phyloP scores from a whole-genome alignment of 1,140 invertebrate genomes.

The Apis dorsata region DNA sequence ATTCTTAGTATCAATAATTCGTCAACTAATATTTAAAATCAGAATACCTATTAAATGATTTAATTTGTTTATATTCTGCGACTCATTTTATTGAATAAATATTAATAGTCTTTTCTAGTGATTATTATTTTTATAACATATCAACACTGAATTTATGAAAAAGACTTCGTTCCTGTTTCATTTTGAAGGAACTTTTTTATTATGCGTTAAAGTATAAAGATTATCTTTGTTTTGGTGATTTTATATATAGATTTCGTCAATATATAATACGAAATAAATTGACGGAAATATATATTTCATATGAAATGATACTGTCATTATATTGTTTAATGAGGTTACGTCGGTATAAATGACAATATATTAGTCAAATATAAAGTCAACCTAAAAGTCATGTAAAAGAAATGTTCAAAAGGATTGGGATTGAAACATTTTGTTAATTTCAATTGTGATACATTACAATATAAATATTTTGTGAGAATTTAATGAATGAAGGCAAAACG shows the following conservation, averaged over 20 bases:
- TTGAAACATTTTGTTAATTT: slow-evolving; percentile 24
- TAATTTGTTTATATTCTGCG: no score
- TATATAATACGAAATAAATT: neutral
- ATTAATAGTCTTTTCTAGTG: slow-evolving; percentile 7
- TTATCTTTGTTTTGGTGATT: slow-evolving; percentile 35
- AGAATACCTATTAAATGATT: no score
- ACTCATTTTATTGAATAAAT: no score
- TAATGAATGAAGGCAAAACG: slow-evolving; percentile 45
- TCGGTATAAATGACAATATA: slow-evolving; percentile 53
- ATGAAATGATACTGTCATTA: slow-evolving; percentile 31
- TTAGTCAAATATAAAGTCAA: slow-evolving; percentile 26
- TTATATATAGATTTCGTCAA: neutral
- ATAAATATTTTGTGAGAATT: slow-evolving; percentile 27
- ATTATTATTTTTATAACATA: slow-evolving; percentile 25
- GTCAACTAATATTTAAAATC: no score
- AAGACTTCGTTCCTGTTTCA: slow-evolving; percentile 18
- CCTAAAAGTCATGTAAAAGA: slow-evolving; percentile 35
- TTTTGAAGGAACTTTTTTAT: slow-evolving; percentile 22
- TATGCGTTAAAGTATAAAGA: slow-evolving; percentile 21
- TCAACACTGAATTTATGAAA: slow-evolving; percentile 42
- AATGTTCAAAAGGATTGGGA: slow-evolving; percentile 24
- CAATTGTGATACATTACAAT: neutral
- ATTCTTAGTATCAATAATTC: no score
- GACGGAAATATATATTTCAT: neutral
- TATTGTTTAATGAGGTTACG: slow-evolving; percentile 31